These are phyloP conservation scores for Helleia helle DNA, from an alignment of 2,888 invertebrate genomes.

Conservation along the genomic window DNA sequence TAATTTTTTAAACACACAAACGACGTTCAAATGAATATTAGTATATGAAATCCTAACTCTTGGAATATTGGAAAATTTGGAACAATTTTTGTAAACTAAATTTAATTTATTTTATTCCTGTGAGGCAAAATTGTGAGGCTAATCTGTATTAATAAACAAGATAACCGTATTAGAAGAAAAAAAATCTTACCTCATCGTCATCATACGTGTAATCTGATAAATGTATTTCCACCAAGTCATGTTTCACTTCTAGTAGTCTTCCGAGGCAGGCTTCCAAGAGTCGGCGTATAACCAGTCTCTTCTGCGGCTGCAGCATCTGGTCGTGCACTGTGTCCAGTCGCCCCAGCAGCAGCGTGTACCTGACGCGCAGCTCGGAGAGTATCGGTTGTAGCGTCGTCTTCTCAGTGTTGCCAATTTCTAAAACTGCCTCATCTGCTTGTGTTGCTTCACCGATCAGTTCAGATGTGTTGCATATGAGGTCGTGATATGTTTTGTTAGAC, in stretches of 20 bases:
- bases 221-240: constrained; percentile 90
- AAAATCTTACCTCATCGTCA: constrained; percentile 73
- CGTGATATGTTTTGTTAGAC: constrained; percentile 84
- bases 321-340: constrained; percentile 88
- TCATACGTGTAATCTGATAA: constrained; percentile 90
- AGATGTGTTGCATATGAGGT: constrained; percentile 76
- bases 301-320: constrained; percentile 94
- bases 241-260: constrained; percentile 88
- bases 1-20: too few species aligned
- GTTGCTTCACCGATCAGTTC: constrained; percentile 72
- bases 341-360: constrained; percentile 85
- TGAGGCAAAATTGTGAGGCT: too few species aligned
- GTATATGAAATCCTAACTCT: too few species aligned
- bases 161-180: neutral
- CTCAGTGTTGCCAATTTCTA: constrained; percentile 75
- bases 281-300: constrained; percentile 83
- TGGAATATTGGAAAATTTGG: too few species aligned
- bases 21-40: too few species aligned
- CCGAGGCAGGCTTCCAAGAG: constrained; percentile 86
- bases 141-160: too few species aligned
- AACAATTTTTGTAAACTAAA: too few species aligned
- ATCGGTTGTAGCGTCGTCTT: constrained; percentile 73
- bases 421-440: constrained; percentile 75
- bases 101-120: too few species aligned
- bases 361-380: constrained; percentile 82